phyloP scores from a whole-genome alignment of 2,888 invertebrate species.

The Tryphoninae sp. region DNA sequence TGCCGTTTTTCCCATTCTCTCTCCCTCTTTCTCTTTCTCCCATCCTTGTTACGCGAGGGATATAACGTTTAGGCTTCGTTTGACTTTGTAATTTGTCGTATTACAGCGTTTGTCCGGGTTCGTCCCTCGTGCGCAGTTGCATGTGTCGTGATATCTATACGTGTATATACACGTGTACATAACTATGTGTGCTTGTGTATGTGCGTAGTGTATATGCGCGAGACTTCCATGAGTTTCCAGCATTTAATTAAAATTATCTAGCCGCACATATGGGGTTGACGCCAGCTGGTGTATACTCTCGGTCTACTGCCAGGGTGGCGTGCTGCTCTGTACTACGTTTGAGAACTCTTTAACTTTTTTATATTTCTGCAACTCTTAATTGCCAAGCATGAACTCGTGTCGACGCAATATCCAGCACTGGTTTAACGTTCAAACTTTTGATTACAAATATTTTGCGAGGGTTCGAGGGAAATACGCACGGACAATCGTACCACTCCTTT shows the following conservation, averaged over 20 bases:
- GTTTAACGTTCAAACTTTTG: conserved; percentile 17
- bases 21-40: conserved; percentile 19
- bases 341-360: conserved; percentile 19
- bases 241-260: conserved; percentile 67
- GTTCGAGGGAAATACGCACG: background rate
- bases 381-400: conserved; percentile 33
- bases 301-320: conserved; percentile 1
- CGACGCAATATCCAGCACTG: conserved; percentile 30
- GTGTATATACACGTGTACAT: conserved; percentile 17
- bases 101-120: conserved; percentile 46
- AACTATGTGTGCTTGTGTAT: conserved; percentile 7
- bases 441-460: background rate
- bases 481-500: background rate
- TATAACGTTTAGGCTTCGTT: conserved; percentile 67
- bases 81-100: conserved; percentile 66
- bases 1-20: conserved; percentile 21
- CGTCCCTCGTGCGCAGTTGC: conserved; percentile 5
- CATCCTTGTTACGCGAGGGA: conserved; percentile 6
- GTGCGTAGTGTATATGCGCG: conserved; percentile 20
- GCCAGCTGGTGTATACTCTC: conserved; percentile 56
- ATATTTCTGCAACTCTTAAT: conserved; percentile 23
- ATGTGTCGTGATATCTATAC: conserved; percentile 23
- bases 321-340: background rate
- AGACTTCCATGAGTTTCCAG: conserved; percentile 52
- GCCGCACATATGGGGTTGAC: conserved; percentile 57